phyloP scores from a whole-genome alignment of 1,140 invertebrate genomes.

The Neodiprion lecontei region DNA sequence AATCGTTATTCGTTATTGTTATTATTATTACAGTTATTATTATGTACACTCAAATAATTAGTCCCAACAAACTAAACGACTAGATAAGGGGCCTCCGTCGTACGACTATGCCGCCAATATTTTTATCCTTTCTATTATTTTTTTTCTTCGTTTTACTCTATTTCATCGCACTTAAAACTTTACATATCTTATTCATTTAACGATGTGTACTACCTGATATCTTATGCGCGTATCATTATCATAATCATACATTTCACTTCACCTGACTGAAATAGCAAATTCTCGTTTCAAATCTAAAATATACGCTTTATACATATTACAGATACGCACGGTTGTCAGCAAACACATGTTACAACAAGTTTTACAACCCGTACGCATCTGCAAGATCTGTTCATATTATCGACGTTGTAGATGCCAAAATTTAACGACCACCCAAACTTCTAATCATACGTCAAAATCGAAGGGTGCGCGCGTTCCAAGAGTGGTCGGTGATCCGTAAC shows the following conservation, averaged over 20 bases:
- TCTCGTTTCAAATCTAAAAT: background rate
- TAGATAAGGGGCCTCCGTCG: background rate
- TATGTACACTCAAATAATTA: background rate
- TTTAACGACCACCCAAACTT: too few relatives aligned
- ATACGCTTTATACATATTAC: background rate
- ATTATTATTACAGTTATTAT: background rate
- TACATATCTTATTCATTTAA: background rate
- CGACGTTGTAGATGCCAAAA: too few relatives aligned
- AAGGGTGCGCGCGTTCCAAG: too few relatives aligned
- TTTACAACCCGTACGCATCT: too few relatives aligned
- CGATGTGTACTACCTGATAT: background rate
- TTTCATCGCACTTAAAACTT: background rate
- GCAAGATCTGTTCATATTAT: too few relatives aligned
- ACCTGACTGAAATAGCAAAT: background rate
- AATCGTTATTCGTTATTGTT: too few relatives aligned
- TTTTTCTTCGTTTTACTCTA: too few relatives aligned
- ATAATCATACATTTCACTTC: background rate
- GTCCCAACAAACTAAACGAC: slow-evolving; percentile 7
- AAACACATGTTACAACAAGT: too few relatives aligned
- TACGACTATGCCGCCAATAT: background rate
- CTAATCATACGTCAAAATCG: too few relatives aligned
- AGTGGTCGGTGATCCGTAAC: too few relatives aligned
- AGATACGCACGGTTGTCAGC: too few relatives aligned
- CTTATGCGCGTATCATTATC: background rate
- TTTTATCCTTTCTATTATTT: too few relatives aligned